These are phyloP conservation scores for Solea solea DNA, from an alignment of 2,113 vertebrate species.

Conservation along the genomic window DNA sequence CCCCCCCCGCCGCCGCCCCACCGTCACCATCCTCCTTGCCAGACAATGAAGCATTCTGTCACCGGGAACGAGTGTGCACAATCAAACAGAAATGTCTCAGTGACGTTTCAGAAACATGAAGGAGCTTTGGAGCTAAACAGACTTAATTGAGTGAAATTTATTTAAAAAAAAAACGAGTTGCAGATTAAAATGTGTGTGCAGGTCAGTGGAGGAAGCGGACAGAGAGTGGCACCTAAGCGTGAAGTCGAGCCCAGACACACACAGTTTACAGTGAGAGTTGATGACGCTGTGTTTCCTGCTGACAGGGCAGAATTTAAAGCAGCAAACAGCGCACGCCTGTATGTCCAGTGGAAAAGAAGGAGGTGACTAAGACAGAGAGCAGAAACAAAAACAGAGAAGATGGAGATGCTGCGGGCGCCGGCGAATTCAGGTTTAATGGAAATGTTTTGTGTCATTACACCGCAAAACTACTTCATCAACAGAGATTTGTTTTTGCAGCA, in stretches of 20 bases:
- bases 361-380: not conserved
- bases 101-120: constrained; percentile 59
- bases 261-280: constrained; percentile 6
- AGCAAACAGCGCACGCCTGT: not conserved
- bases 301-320: constrained; percentile 15
- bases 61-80: constrained; percentile 41
- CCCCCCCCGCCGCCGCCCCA: constrained; percentile 20
- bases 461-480: too few species aligned
- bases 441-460: too few species aligned
- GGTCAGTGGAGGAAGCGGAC: constrained; percentile 6
- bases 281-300: constrained; percentile 10
- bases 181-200: constrained; percentile 36
- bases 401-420: too few species aligned
- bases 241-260: constrained; percentile 2
- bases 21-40: constrained; percentile 41
- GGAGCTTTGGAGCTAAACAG: constrained; percentile 46
- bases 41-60: constrained; percentile 69
- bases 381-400: not conserved
- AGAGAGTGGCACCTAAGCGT: constrained; percentile 3
- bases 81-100: constrained; percentile 63
- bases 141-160: constrained; percentile 53
- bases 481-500: too few species aligned
- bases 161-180: constrained; percentile 1
- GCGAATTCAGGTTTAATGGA: too few species aligned
- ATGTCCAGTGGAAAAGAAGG: not conserved